Evolutionary conservation across 1,140 invertebrate genomes (phyloP), one percentile per base, ranked within the genome.

Genomic region (Scaptomyza pallida): DNA sequence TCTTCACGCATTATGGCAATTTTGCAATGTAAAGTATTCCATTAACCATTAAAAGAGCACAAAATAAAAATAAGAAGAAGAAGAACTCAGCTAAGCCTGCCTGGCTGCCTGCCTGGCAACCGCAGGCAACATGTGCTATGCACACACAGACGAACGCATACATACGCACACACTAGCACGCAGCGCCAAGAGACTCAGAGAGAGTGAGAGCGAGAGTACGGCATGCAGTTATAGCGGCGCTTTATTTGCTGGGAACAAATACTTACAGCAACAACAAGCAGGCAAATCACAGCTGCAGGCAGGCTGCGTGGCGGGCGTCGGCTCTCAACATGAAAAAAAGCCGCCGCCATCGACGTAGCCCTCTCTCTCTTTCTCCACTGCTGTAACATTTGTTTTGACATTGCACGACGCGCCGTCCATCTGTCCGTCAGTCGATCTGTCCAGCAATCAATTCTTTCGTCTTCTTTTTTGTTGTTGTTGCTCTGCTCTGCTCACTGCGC

Each of bases 191-290:
- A 68, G 48, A 16, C 19, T 6, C 13, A 52, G 57, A 33, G 23
- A 26, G 23, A 26, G 23, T 5, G 19, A 57, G 41, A 8, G 23
- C 15, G 26, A 30, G 21, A 57, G 55, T 3, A 15, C 23, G 62
- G 60, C 44, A 16, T 37, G 21, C 43, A 48, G 65, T 48, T 26
- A 26, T 26, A 54, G 54, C 50, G 37, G 62, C 63, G 62, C 69
- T 61, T 68, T 72, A 67, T 72, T 72, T 72, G 70, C 64, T 68
- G 70, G 70, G 70, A 72, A 72, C 70, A 61, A 72, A 72, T 56
- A 72, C 63, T 51, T 37, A 21, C 51, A 69, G 33, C 35, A 57
- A 64, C 68, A 48, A 26, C 51, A 45, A 45, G 37, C 47, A 45
- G 40, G 37, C 47, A 72, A 72, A 72, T 72, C 69, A 72, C 69